Conservation (phyloP, 2,888 invertebrate genomes). For the Beris chalybata region DNA sequence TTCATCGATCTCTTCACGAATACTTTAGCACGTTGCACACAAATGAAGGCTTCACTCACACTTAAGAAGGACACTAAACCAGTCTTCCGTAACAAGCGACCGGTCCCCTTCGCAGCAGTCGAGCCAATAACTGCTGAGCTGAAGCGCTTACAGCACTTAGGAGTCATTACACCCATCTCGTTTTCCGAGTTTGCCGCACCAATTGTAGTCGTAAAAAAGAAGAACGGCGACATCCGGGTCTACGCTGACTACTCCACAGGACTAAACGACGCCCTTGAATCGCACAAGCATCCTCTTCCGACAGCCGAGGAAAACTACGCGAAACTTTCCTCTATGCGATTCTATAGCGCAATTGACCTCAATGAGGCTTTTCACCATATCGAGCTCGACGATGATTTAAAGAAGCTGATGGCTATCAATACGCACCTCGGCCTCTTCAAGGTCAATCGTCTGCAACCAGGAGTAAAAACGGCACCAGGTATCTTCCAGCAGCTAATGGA, state of each 20-base stretch:
- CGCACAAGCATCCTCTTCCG: slow-evolving; percentile 10
- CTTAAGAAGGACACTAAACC: too few relatives aligned
- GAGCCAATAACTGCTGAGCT: neutral
- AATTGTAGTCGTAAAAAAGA: neutral
- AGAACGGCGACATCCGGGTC: slow-evolving; percentile 5
- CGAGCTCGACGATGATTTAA: neutral
- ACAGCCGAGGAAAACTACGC: slow-evolving; percentile 6
- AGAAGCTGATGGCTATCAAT: slow-evolving; percentile 1
- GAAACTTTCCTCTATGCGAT: neutral
- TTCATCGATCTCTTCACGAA: neutral
- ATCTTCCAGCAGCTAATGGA: neutral
- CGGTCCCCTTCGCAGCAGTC: too few relatives aligned
- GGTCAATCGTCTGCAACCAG: slow-evolving; percentile 7
- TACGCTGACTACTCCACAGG: slow-evolving; percentile 13
- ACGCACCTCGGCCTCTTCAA: neutral
- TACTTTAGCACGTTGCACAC: neutral
- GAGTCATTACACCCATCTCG: slow-evolving; percentile 3
- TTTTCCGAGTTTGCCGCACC: neutral
- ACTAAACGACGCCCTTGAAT: neutral
- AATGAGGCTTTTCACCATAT: neutral
- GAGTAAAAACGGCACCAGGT: slow-evolving; percentile 24
- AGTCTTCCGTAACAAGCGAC: too few relatives aligned
- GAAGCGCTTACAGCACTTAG: neutral
- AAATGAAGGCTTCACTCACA: too few relatives aligned
- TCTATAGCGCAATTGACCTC: slow-evolving; percentile 3